Evolutionary conservation across 1,140 invertebrate genomes (phyloP).

Genomic region (Sitophilus oryzae): DNA sequence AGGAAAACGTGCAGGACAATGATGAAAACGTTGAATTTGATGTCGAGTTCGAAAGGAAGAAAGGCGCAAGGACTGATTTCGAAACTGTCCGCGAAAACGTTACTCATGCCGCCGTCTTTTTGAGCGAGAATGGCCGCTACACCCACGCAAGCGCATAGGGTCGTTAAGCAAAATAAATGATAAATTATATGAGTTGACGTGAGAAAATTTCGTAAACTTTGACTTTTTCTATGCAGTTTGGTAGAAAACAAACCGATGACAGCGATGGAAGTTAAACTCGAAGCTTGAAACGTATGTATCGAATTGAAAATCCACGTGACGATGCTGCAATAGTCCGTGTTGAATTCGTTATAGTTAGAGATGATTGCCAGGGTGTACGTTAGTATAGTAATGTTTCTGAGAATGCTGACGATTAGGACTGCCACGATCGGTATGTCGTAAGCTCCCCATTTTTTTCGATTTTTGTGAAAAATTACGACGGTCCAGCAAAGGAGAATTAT

Average conservation of each 20-base stretch:
- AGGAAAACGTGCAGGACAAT: slow-evolving; percentile 47
- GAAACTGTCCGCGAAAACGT: slow-evolving; percentile 16
- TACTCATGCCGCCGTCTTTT: slow-evolving; percentile 22
- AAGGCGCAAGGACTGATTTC: slow-evolving; percentile 39
- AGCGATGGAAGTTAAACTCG: slow-evolving; percentile 49
- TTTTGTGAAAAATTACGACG: slow-evolving; percentile 45
- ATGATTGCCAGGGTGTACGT: slow-evolving; percentile 40
- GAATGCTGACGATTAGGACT: slow-evolving; percentile 43
- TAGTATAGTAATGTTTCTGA: slow-evolving; percentile 44
- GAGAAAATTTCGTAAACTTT: slow-evolving; percentile 47
- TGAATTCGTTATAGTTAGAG: slow-evolving; percentile 30
- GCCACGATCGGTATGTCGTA: slow-evolving; percentile 50
- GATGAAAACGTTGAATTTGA: slow-evolving; percentile 49
- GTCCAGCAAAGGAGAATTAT: slow-evolving; percentile 43
- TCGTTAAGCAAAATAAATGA: slow-evolving; percentile 49
- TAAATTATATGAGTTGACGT: slow-evolving; percentile 50
- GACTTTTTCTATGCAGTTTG: slow-evolving; percentile 46
- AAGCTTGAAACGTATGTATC: slow-evolving; percentile 50
- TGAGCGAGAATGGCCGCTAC: slow-evolving; percentile 46
- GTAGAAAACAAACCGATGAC: slow-evolving; percentile 47
- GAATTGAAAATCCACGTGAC: slow-evolving; percentile 49
- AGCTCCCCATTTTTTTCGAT: slow-evolving; percentile 46
- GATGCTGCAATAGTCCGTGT: slow-evolving; percentile 44
- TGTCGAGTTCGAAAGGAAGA: slow-evolving; percentile 47
- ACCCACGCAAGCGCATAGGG: slow-evolving; percentile 48